phyloP scores from a whole-genome alignment of 1,140 invertebrate genomes.

The Apis dorsata region DNA sequence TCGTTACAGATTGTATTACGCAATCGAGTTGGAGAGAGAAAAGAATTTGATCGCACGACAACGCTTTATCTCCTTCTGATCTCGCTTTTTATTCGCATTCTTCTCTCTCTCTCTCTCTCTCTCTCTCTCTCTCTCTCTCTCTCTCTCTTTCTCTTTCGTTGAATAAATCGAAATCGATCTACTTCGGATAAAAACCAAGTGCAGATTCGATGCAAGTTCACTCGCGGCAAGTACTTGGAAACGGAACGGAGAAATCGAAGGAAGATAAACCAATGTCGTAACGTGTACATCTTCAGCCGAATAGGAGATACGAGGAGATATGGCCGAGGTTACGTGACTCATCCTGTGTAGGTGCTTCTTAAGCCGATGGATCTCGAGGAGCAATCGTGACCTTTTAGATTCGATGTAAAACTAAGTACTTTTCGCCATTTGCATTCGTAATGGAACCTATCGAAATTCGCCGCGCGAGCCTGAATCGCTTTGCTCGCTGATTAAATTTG shows the following conservation, averaged over 20 bases:
- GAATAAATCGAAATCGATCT: not conserved
- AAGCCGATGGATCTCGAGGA: not conserved
- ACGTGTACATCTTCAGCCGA: constrained; percentile 14
- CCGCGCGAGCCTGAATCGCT: too few species aligned
- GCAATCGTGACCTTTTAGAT: constrained; percentile 1
- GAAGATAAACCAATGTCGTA: constrained; percentile 12
- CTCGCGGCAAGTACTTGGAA: not conserved
- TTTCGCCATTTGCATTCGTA: not conserved
- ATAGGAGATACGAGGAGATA: constrained; percentile 18
- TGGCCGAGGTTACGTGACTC: not conserved
- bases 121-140: not conserved
- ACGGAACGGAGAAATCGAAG: not conserved
- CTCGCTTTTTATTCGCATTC: not conserved
- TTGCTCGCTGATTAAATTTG: too few species aligned
- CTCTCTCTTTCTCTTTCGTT: not conserved
- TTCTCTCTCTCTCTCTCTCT: too few species aligned
- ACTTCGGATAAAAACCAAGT: not conserved
- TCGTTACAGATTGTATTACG: constrained; percentile 4
- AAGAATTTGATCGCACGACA: not conserved
- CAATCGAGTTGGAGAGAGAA: not conserved
- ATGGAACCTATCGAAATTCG: not conserved
- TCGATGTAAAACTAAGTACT: not conserved
- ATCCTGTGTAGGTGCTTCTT: not conserved
- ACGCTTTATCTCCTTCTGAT: not conserved
- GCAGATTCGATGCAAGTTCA: constrained; percentile 1